Conservation (phyloP, 2,797 vertebrate genomes). For the Ctenosaura bakeri region DNA sequence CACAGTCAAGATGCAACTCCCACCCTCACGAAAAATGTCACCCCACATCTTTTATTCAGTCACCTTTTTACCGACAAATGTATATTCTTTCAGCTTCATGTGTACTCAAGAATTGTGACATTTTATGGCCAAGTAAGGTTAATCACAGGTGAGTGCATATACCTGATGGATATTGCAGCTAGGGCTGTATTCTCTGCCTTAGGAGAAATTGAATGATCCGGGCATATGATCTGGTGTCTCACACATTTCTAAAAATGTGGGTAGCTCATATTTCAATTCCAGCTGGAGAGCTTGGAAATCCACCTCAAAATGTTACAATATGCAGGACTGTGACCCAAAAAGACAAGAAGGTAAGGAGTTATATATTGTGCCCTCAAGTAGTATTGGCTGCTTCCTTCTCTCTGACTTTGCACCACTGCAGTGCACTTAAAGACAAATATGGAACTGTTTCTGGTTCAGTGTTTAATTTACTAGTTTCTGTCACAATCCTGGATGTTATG, state of each 20-base stretch:
- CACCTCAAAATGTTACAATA: conserved; percentile 53
- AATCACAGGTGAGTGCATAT: conserved; percentile 73
- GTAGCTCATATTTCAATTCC: conserved; percentile 47
- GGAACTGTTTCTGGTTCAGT: conserved; percentile 26
- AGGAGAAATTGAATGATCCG: conserved; percentile 54
- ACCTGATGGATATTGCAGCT: conserved; percentile 66
- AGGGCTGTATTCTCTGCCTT: conserved; percentile 39
- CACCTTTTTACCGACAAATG: conserved; percentile 77
- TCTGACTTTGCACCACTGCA: conserved; percentile 23
- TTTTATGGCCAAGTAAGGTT: conserved; percentile 80
- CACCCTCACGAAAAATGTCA: conserved; percentile 77
- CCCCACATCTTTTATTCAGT: conserved; percentile 79
- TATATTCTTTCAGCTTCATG: conserved; percentile 73
- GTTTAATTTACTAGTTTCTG: conserved; percentile 48
- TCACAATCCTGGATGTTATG: conserved; percentile 39
- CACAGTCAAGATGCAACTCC: conserved; percentile 77
- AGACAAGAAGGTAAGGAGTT: conserved; percentile 35
- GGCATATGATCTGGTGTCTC: conserved; percentile 27
- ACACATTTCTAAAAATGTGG: conserved; percentile 41
- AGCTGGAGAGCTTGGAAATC: conserved; percentile 42
- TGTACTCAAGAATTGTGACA: conserved; percentile 72
- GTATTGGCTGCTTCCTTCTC: conserved; percentile 29
- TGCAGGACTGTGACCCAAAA: conserved; percentile 1
- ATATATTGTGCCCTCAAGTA: neutral
- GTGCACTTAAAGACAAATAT: conserved; percentile 26